Conservation (phyloP, 30 jellyfish, hydroid and myxozoan genomes). For the Cassiopea xamachana region DNA sequence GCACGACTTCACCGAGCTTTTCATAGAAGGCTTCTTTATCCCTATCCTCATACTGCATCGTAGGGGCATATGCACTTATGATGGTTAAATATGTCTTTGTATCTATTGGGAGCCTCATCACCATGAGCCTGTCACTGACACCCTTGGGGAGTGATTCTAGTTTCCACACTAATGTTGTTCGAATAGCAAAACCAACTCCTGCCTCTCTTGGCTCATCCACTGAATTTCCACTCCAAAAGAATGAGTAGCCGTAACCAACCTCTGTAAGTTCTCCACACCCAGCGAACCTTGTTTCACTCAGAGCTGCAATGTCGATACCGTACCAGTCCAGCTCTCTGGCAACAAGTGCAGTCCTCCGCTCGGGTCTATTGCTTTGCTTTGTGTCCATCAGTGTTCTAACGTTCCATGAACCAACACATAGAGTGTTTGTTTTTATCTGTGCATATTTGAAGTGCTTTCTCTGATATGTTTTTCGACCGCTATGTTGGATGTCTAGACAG, state of each 20-base stretch:
- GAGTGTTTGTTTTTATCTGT: background rate
- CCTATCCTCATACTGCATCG: slow-evolving; percentile 31
- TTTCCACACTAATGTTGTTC: background rate
- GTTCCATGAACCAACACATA: slow-evolving; percentile 12
- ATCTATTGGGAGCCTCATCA: slow-evolving; percentile 29
- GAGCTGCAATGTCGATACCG: slow-evolving; percentile 35
- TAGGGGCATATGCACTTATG: slow-evolving; percentile 56
- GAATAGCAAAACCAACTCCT: slow-evolving; percentile 52
- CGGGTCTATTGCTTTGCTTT: background rate
- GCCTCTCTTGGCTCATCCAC: slow-evolving; percentile 21
- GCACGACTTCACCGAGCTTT: background rate
- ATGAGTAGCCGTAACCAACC: background rate
- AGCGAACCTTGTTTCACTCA: slow-evolving; percentile 9
- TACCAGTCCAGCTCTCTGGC: slow-evolving; percentile 36
- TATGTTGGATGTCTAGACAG: background rate
- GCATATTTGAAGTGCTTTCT: no score
- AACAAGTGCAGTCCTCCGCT: slow-evolving; percentile 35
- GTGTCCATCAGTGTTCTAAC: background rate
- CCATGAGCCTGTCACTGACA: slow-evolving; percentile 32
- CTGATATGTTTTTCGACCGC: slow-evolving; percentile 27
- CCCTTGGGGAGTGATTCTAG: background rate
- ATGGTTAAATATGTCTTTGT: slow-evolving; percentile 14
- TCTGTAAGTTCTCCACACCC: background rate
- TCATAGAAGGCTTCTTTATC: slow-evolving; percentile 26
- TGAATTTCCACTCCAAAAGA: slow-evolving; percentile 5